A percentile compares a stretch with the other conserved stretches of the same genome.
Evolutionary conservation across 2,888 invertebrate genomes (phyloP).

Genomic region (Ophion obscuratus): DNA sequence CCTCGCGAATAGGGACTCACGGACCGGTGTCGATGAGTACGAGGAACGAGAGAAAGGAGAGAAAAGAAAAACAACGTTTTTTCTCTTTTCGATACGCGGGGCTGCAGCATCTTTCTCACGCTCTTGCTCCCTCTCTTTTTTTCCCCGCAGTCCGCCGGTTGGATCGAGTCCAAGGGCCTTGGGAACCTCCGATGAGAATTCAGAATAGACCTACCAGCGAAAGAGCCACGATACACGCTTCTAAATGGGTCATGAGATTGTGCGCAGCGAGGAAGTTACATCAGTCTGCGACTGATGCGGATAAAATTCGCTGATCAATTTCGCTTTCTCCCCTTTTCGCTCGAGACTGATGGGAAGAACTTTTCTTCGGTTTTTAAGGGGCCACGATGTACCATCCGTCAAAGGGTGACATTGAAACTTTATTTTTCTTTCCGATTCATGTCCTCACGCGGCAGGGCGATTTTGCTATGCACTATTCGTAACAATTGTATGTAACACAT

Average conservation of each 20-base stretch:
- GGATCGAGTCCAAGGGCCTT: conserved; percentile 76
- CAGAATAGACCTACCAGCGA: conserved; percentile 72
- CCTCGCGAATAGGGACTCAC: conserved; percentile 34
- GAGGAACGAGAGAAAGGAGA: conserved; percentile 10
- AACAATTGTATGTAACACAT: too few relatives aligned
- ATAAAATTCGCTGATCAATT: conserved; percentile 56
- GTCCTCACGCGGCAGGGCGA: neutral
- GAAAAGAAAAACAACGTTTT: conserved; percentile 22
- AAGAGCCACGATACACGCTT: conserved; percentile 65
- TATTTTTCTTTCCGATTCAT: neutral
- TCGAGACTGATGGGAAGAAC: conserved; percentile 1
- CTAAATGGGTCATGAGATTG: conserved; percentile 77
- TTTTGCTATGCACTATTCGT: too few relatives aligned
- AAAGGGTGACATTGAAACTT: neutral
- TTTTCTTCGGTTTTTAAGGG: conserved; percentile 12
- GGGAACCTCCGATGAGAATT: conserved; percentile 71
- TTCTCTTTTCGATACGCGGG: conserved; percentile 21
- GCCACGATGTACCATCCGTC: neutral
- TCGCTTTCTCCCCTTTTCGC: conserved; percentile 7
- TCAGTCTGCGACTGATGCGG: conserved; percentile 66
- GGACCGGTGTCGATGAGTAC: conserved; percentile 51
- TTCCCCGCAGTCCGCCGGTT: conserved; percentile 66
- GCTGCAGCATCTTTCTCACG: conserved; percentile 24
- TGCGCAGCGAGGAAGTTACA: conserved; percentile 72
- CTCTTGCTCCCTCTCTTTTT: conserved; percentile 35